Conservation (phyloP, 2,797 vertebrate species). For the Emydoidea blandingii region DNA sequence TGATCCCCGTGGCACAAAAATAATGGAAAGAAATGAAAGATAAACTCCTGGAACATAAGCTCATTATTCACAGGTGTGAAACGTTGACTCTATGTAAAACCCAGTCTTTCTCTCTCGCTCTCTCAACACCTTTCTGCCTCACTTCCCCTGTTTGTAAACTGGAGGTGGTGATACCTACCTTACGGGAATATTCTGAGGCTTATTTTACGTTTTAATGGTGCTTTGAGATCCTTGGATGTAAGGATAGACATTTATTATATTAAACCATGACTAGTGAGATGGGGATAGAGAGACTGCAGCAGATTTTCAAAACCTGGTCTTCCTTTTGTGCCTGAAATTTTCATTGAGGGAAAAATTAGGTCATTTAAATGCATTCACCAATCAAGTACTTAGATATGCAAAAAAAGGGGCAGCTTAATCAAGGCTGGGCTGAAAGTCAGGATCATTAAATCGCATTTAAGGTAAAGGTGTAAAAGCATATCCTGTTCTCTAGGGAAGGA, state of each 20-base stretch:
- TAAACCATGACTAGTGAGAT: not conserved
- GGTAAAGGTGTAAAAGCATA: not conserved
- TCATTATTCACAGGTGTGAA: not conserved
- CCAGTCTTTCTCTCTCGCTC: not conserved
- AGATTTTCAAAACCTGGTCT: not conserved
- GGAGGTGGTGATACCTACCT: too few species aligned
- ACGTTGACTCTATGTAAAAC: not conserved
- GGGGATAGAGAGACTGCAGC: not conserved
- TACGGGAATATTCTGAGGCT: not conserved
- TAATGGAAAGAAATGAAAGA: not conserved
- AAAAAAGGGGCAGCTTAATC: not conserved
- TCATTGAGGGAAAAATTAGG: not conserved
- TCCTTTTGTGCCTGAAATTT: not conserved
- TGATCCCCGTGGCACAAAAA: not conserved
- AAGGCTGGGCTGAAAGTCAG: not conserved
- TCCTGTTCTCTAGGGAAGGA: not conserved
- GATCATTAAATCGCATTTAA: not conserved
- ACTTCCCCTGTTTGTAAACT: too few species aligned
- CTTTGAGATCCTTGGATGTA: not conserved
- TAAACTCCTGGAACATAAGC: not conserved
- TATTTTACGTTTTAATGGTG: not conserved
- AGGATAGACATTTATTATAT: slow-evolving; percentile 9
- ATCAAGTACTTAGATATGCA: not conserved
- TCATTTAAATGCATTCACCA: not conserved
- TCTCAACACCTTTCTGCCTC: too few species aligned